phyloP scores from a whole-genome alignment of 2,113 vertebrate genomes.

The Nothoprocta perdicaria region DNA sequence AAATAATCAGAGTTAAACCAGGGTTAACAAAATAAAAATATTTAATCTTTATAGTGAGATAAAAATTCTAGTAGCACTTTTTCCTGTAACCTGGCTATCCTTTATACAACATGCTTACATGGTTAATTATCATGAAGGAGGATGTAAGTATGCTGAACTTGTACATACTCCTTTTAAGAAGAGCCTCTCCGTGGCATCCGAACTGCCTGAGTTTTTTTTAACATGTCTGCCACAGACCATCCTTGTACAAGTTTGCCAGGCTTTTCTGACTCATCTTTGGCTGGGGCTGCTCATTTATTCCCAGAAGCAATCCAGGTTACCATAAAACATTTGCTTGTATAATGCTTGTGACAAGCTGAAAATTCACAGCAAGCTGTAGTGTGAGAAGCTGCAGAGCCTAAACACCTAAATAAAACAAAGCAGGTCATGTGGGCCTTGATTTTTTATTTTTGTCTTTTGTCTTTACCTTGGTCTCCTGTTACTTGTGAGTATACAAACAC shows the following conservation, averaged over 20 bases:
- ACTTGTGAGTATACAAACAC: neutral
- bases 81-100: neutral
- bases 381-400: neutral
- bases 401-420: neutral
- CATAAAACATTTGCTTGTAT: neutral
- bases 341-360: neutral
- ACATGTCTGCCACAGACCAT: neutral
- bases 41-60: neutral
- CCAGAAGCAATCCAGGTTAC: neutral
- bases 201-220: neutral
- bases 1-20: neutral
- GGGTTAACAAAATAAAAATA: neutral
- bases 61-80: neutral
- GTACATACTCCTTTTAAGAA: neutral
- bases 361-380: neutral
- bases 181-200: neutral
- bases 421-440: neutral
- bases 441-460: neutral
- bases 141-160: neutral
- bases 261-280: neutral
- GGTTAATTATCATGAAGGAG: neutral
- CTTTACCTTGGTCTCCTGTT: neutral
- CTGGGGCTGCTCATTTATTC: neutral
- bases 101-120: neutral
- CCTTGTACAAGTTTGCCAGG: neutral